A percentile compares a stretch with the other conserved stretches of the same genome.
phyloP scores from a whole-genome alignment of 2,113 vertebrate species.

The Laticauda colubrina region DNA sequence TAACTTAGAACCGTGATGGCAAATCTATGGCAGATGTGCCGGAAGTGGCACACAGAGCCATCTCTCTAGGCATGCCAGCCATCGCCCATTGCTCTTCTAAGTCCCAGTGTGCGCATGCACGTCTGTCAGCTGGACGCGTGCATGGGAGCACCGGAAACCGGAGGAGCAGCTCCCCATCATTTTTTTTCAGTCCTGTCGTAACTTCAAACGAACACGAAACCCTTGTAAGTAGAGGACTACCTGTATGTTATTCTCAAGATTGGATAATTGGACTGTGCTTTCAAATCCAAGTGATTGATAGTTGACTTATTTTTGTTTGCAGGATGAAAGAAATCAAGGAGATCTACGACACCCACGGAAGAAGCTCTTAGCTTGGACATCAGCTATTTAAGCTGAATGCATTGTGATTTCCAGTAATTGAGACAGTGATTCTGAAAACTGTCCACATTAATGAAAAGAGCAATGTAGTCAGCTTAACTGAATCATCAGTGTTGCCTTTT shows the following conservation, averaged over 20 bases:
- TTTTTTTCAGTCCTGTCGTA: no score
- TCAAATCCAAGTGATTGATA: not conserved
- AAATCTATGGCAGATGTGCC: no score
- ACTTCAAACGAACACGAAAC: no score
- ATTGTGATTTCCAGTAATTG: conserved; percentile 99
- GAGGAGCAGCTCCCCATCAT: no score
- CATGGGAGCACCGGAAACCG: no score
- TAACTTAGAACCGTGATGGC: not conserved
- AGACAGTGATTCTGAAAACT: conserved; percentile 99
- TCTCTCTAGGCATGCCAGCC: no score
- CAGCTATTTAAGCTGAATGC: conserved; percentile 98
- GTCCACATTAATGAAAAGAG: conserved; percentile 99
- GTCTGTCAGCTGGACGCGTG: no score
- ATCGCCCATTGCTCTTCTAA: no score
- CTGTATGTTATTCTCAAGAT: not conserved
- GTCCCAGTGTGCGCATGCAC: no score
- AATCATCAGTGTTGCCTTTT: conserved; percentile 85
- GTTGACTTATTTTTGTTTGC: conserved; percentile 55
- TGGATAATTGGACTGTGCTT: not conserved
- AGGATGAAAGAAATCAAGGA: conserved; percentile 78
- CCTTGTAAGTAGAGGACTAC: no score
- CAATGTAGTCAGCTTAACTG: conserved; percentile 99
- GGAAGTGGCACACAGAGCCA: no score
- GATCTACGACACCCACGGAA: conserved; percentile 68
- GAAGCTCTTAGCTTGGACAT: conserved; percentile 81